A percentile compares a stretch with the other conserved stretches of the same genome.
Evolutionary conservation across 2,797 vertebrate species (phyloP).

Genomic region (Aulostomus chinensis): DNA sequence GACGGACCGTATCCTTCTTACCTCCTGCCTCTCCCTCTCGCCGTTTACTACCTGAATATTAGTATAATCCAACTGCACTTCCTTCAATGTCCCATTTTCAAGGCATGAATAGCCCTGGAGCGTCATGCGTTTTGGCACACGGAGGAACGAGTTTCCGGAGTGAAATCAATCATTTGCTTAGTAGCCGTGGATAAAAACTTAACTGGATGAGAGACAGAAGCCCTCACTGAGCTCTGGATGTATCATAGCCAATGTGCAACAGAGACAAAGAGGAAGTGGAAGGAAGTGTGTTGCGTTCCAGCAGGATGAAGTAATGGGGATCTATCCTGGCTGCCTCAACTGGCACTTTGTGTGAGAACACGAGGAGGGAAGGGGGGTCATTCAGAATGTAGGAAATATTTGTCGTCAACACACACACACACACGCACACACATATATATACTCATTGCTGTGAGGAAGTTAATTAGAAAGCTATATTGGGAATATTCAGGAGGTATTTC

Average conservation of each 20-base stretch:
- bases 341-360: slow-evolving; percentile 65
- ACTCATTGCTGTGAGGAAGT: too few relatives aligned
- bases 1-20: slow-evolving; percentile 97
- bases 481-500: too few relatives aligned
- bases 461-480: too few relatives aligned
- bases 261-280: slow-evolving; percentile 51
- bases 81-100: not conserved
- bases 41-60: slow-evolving; percentile 3
- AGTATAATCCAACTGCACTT: not conserved
- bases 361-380: not conserved
- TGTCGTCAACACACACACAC: not conserved
- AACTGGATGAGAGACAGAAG: slow-evolving; percentile 18
- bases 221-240: slow-evolving; percentile 19
- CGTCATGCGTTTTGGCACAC: not conserved
- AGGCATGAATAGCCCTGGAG: not conserved
- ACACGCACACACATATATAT: too few relatives aligned
- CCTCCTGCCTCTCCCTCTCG: slow-evolving; percentile 14
- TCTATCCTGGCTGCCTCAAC: slow-evolving; percentile 44
- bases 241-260: slow-evolving; percentile 38
- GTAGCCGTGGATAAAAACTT: slow-evolving; percentile 41
- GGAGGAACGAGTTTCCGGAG: slow-evolving; percentile 5
- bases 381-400: slow-evolving; percentile 18
- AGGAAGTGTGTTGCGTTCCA: slow-evolving; percentile 43
- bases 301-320: slow-evolving; percentile 62
- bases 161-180: slow-evolving; percentile 28